Evolutionary conservation across 2,888 invertebrate genomes (phyloP).

Genomic region (Andrena trimmerana): DNA sequence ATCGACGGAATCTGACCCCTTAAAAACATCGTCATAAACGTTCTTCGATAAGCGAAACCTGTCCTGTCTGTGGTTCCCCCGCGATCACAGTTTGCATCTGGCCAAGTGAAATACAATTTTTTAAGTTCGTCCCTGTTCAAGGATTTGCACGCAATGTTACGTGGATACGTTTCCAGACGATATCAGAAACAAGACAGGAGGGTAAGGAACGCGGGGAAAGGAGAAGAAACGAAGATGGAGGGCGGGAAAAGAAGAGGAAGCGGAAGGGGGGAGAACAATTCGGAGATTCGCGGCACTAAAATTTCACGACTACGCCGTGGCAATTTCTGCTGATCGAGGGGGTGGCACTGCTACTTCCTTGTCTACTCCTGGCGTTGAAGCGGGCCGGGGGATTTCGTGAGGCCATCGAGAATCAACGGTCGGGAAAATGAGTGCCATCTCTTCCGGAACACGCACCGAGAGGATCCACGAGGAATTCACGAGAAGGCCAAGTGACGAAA

Average conservation of each 20-base stretch:
- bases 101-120: not conserved
- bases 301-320: conserved; percentile 75
- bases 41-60: conserved; percentile 9
- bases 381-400: conserved; percentile 60
- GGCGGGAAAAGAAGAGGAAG: conserved; percentile 13
- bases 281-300: conserved; percentile 74
- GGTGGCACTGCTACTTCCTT: conserved; percentile 53
- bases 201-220: not conserved
- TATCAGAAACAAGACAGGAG: not conserved
- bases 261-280: conserved; percentile 59
- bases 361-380: conserved; percentile 56
- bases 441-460: conserved; percentile 79
- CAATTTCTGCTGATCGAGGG: conserved; percentile 76
- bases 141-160: conserved; percentile 36
- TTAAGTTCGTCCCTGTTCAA: not conserved
- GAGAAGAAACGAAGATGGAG: not conserved
- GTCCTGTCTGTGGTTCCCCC: not conserved
- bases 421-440: conserved; percentile 87
- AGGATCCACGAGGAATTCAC: conserved; percentile 68
- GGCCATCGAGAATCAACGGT: conserved; percentile 85
- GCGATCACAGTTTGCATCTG: not conserved
- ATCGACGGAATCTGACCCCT: not conserved
- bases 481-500: conserved; percentile 61
- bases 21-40: not conserved
- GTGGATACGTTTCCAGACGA: conserved; percentile 38